Evolutionary conservation across 1,140 invertebrate species (phyloP).

Genomic region (Steinernema feltiae): DNA sequence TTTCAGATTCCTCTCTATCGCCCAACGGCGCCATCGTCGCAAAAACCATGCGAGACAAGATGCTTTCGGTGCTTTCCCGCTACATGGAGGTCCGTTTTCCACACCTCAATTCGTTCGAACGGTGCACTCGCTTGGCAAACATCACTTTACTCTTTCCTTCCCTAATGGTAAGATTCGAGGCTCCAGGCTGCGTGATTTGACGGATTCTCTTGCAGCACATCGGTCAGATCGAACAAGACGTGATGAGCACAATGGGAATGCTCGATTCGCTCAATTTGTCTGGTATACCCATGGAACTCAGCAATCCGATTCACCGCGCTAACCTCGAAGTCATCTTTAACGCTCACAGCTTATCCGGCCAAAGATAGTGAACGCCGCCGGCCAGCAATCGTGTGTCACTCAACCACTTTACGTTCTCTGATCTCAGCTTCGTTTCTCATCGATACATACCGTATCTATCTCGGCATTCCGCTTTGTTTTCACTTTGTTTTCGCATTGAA

Average conservation of each 20-base stretch:
- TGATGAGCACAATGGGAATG: background rate
- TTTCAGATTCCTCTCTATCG: slow-evolving; percentile 29
- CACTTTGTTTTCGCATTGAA: background rate
- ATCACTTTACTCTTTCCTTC: slow-evolving; percentile 28
- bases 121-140: slow-evolving; percentile 16
- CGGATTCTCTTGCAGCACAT: background rate
- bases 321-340: background rate
- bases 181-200: background rate
- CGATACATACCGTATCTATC: background rate
- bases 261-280: background rate
- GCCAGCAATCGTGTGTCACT: background rate
- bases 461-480: background rate
- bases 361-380: background rate
- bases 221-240: background rate
- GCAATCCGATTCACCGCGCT: background rate
- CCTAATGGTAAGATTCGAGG: slow-evolving; percentile 26
- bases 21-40: slow-evolving; percentile 7
- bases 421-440: background rate
- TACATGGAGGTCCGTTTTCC: slow-evolving; percentile 34
- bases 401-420: background rate
- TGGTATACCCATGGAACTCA: background rate
- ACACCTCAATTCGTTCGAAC: slow-evolving; percentile 11
- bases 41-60: slow-evolving; percentile 25
- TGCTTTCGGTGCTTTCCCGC: slow-evolving; percentile 23
- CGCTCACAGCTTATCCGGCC: background rate